Evolutionary conservation across 2,113 vertebrate species (phyloP), one percentile per base, ranked within the genome.

Genomic region (Myiopsitta monachus): DNA sequence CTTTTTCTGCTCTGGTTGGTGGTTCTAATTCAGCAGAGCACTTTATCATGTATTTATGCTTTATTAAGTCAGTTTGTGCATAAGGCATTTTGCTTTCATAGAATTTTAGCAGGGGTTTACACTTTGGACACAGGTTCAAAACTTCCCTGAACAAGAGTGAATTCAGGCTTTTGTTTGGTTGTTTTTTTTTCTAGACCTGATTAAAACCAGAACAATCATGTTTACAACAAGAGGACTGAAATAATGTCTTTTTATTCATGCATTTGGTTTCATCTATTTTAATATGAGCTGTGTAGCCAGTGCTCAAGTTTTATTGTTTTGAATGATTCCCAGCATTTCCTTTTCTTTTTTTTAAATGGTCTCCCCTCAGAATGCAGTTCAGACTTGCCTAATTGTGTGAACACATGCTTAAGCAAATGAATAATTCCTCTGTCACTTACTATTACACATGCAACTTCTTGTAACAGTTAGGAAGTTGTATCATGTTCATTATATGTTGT

Each of bases 391-490:
- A 70, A 66, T n/a, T 67, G 77, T 5, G 19, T 49, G 68, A 96
- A 83, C 64, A 86, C 61, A 81, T 33, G 41, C 83, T 77, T 70
- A 93, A 75, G n/a, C 54, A 92, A 86, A 88, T 70, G 43, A 92
- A 21, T 86, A 95, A 91, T 43, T 90, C 64, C 83, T 18, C 68
- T 86, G 87, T 74, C 84, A 70, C 79, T 88, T 90, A 78, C 52
- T 81, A 83, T 93, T 92, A 93, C 63, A 88, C 84, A 88, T 70
- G 83, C 64, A 95, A 85, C 87, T 80, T 88, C 57, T 27, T 80
- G 55, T 94, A 95, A 96, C 89, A 95, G 90, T 95, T 97, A 96
- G 93, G 91, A 97, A 96, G 91, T 87, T 89, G 72, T 84, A 83
- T 62, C 83, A 78, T 87, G 74, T 59, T 90, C 66, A 90, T 88